phyloP scores from a whole-genome alignment of 2,888 invertebrate species.

The Beris chalybata region DNA sequence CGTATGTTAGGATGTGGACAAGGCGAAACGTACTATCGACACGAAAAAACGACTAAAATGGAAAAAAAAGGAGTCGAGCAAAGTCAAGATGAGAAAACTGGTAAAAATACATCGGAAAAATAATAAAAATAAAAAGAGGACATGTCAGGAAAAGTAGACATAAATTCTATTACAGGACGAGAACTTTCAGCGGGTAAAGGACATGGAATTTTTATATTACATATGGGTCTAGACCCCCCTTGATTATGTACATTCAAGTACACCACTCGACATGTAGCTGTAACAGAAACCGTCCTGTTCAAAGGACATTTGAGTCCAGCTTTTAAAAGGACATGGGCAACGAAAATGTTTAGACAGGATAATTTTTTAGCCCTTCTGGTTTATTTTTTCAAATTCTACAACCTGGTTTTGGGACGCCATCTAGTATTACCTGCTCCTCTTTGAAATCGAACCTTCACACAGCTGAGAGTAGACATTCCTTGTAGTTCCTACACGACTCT shows the following conservation, averaged over 20 bases:
- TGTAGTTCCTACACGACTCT: no score
- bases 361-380: no score
- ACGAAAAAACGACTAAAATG: constrained; percentile 20
- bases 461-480: no score
- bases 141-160: constrained; percentile 37
- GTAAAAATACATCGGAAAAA: constrained; percentile 27
- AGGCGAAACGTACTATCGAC: constrained; percentile 14
- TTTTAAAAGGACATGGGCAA: no score
- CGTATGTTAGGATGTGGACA: constrained; percentile 11
- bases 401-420: no score
- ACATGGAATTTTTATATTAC: constrained; percentile 39
- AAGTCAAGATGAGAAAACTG: background rate
- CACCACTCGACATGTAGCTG: no score
- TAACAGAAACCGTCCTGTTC: no score
- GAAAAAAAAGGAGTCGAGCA: constrained; percentile 15
- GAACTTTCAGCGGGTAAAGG: constrained; percentile 10
- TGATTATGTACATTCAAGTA: background rate
- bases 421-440: no score
- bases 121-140: constrained; percentile 38
- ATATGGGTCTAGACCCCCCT: constrained; percentile 28
- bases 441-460: no score
- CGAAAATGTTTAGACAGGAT: no score
- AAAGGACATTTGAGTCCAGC: no score
- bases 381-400: no score
- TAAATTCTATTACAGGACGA: constrained; percentile 31